Evolutionary conservation across 2,113 vertebrate species (phyloP), one percentile per base, ranked within the genome.

Genomic region (Pachypanchax playfairii): DNA sequence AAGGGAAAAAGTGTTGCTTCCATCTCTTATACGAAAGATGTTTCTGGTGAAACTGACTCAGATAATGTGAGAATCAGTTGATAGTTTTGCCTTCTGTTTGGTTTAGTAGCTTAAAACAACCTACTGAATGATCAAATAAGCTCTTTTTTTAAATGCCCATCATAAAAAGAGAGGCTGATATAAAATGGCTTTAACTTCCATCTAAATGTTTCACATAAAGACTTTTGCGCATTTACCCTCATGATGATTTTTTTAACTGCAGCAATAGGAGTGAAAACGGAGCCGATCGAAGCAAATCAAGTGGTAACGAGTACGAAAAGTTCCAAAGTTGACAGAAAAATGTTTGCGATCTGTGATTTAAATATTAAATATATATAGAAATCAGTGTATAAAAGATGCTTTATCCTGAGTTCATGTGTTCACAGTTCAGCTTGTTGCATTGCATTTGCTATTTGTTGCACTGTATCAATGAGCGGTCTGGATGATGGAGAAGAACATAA

Each of bases 1-100:
- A 35, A 22, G 38, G 24, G 41, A 17, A 65, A 70, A 59, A 53
- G 18, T 24, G 36, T 6, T 53, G n/a, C 51, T 71, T 74, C 55
- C 67, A 75, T 73, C 54, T 73, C 65, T 83, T 83, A 65, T 80
- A 70, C 60, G 68, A 78, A 56, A 59, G 24, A 61, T 70, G 59
- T 74, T 76, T 84, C 43, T 77, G 66, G 72, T 79, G 75, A 78
- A 65, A 80, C 85, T 84, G 70, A 56, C 69, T 84, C 80, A 78
- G 75, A 65, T 56, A 57, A 36, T 75, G 50, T 49, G 70, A 39
- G 71, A 52, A 71, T 77, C 57, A 64, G 48, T 70, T 72, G 50
- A 70, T 56, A 57, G 68, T 46, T 62, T 15, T 61, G 60, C 48
- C 46, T 58, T 48, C 72, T 59, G 64, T 51, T 47, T 35, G 60